phyloP scores from a whole-genome alignment of 2,888 invertebrate genomes.

The Caenorhabditis sp. region DNA sequence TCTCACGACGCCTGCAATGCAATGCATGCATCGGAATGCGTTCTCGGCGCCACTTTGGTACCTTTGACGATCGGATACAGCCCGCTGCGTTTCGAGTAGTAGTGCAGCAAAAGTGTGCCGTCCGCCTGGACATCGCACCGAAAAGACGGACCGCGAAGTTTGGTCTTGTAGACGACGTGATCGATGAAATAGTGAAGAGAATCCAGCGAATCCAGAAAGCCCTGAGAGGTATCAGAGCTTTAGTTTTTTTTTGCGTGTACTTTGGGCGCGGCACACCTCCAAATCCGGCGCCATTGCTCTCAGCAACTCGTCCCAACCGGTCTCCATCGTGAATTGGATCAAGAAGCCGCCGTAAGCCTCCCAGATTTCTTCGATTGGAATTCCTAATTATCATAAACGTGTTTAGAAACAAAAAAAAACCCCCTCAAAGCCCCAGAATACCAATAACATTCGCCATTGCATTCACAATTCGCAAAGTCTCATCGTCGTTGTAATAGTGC shows the following conservation, averaged over 20 bases:
- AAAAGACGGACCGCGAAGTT: constrained; percentile 77
- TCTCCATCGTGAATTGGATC: constrained; percentile 79
- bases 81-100: constrained; percentile 94
- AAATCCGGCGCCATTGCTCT: constrained; percentile 77
- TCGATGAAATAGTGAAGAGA: constrained; percentile 85
- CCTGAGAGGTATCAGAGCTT: no score
- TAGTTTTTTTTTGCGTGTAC: no score
- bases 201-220: constrained; percentile 95
- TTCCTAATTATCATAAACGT: no score
- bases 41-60: no score
- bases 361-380: constrained; percentile 78
- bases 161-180: constrained; percentile 77
- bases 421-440: no score
- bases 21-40: no score
- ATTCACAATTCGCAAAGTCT: constrained; percentile 75
- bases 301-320: constrained; percentile 78
- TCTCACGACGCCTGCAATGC: constrained; percentile 94
- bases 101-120: constrained; percentile 87
- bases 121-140: constrained; percentile 72
- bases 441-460: constrained; percentile 76
- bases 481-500: constrained; percentile 77
- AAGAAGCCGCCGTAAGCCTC: constrained; percentile 79
- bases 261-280: no score
- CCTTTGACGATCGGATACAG: constrained; percentile 91
- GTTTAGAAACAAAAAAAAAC: no score